Base-by-base conservation (phyloP, 2,888 invertebrate genomes). In the Pteria penguin region DNA sequence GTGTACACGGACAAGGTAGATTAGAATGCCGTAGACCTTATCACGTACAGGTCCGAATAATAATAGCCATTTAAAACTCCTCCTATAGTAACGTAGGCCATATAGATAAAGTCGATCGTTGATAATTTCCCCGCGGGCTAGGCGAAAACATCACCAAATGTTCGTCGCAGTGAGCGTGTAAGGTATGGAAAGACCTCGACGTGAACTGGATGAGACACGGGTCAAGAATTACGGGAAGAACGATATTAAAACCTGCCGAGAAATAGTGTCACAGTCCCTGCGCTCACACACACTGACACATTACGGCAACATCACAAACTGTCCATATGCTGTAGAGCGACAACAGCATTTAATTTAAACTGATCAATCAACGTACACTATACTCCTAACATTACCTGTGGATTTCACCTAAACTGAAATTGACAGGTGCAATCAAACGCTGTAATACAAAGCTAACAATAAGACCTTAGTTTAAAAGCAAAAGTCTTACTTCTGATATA, bases 61-160 rank as follows among this genome's bases (percentile, higher is more conserved):
- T 68, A 55, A 68, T 68, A 52, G 68, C 52, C 68, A 68, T 68
- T 68, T 68, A 68, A 65, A 68, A 68, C 68, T 68, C 68, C 68
- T 68, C 68, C 68, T 68, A 68, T 68, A 68, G 57, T 68, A 45
- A 68, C 54, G 11, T 57, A 32, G 68, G 55, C 32, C 68, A 68
- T 68, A 57, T 68, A 68, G 68, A 68, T 68, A 68, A 68, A 32
- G 68, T 57, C 52, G 55, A 26, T 60, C 24, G 27, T 18, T 26
- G 60, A 24, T 60, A 60, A 60, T 26, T 60, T 26, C 60, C 24
- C 67, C 67, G 18, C 8, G 32, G 67, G 67, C 67, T 29, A 31
- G 55, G 45, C 31, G 67, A 67, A 67, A 67, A 67, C 67, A 67
- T 54, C 29, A 67, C 54, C 31, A 55, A 32, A 67, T 33, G 29